These are phyloP conservation scores for Pseudorasbora parva DNA, from an alignment of 2,113 vertebrate genomes.

Conservation along the genomic window DNA sequence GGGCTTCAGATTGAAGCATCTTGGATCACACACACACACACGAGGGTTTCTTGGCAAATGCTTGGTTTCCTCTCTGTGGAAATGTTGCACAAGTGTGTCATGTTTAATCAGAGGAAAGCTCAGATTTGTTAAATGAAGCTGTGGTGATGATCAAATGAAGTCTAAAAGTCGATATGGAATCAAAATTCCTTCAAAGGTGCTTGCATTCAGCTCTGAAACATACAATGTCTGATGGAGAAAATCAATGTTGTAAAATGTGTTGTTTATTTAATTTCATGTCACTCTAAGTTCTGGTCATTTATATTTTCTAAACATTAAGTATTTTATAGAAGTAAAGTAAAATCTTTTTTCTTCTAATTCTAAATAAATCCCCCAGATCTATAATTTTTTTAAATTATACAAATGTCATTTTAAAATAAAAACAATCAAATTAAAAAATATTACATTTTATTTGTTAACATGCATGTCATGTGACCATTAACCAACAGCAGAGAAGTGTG, in stretches of 20 bases:
- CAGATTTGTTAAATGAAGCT: neutral
- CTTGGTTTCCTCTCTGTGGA: constrained; percentile 1
- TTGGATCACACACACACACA: neutral
- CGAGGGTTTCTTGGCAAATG: neutral
- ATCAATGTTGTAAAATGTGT: neutral
- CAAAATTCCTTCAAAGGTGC: too few relatives aligned
- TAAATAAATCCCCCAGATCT: too few relatives aligned
- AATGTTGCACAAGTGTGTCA: constrained; percentile 34
- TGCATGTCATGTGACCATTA: too few relatives aligned
- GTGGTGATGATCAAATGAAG: constrained; percentile 36
- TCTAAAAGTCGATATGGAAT: neutral
- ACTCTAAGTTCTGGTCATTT: neutral
- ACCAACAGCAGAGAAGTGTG: too few relatives aligned
- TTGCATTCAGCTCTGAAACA: too few relatives aligned
- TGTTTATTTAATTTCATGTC: neutral
- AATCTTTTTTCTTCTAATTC: too few relatives aligned
- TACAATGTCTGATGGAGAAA: too few relatives aligned
- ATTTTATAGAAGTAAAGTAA: too few relatives aligned
- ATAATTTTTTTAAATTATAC: too few relatives aligned
- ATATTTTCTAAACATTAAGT: neutral
- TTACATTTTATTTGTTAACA: too few relatives aligned
- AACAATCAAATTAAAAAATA: too few relatives aligned
- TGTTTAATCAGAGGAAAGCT: constrained; percentile 21
- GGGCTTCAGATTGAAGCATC: neutral
- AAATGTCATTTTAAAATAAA: too few relatives aligned